These are phyloP conservation scores for Porites cylindrica DNA, from an alignment of 92 coral and sea anemone species.

Conservation along the genomic window DNA sequence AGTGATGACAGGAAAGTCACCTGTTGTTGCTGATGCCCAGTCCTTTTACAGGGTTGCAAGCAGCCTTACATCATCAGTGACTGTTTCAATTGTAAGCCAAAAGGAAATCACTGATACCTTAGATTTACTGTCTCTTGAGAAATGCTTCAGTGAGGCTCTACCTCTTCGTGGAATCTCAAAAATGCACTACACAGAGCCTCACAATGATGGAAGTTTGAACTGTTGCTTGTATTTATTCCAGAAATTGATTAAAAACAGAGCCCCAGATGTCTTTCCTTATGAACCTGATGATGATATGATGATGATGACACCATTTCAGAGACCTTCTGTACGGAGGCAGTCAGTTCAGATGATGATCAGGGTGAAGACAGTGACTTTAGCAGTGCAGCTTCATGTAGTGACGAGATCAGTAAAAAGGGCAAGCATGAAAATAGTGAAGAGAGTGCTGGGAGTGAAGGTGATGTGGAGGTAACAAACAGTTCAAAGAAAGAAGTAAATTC, in stretches of 20 bases:
- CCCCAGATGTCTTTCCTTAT: conserved; percentile 38
- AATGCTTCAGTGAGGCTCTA: conserved; percentile 46
- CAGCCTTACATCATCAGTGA: conserved; percentile 44
- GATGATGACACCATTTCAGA: conserved; percentile 40
- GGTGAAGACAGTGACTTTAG: conserved; percentile 18
- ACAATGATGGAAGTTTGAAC: conserved; percentile 34
- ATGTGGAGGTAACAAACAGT: background rate
- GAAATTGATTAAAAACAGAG: no score
- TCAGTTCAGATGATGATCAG: conserved; percentile 24
- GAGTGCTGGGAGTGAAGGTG: conserved; percentile 8
- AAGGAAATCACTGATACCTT: conserved; percentile 55
- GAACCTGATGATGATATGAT: conserved; percentile 7
- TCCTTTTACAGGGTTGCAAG: conserved; percentile 61
- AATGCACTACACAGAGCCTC: conserved; percentile 63
- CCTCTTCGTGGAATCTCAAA: conserved; percentile 60
- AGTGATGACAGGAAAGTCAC: conserved; percentile 48
- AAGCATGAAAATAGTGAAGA: no score
- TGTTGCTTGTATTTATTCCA: no score
- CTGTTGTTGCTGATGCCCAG: conserved; percentile 67
- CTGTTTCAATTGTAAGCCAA: conserved; percentile 51
- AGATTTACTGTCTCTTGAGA: conserved; percentile 36
- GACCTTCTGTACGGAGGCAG: conserved; percentile 20
- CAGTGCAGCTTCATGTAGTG: background rate
- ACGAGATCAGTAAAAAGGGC: no score
- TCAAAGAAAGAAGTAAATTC: no score